phyloP scores from a whole-genome alignment of 2,888 invertebrate genomes.

The Erebia epiphron region DNA sequence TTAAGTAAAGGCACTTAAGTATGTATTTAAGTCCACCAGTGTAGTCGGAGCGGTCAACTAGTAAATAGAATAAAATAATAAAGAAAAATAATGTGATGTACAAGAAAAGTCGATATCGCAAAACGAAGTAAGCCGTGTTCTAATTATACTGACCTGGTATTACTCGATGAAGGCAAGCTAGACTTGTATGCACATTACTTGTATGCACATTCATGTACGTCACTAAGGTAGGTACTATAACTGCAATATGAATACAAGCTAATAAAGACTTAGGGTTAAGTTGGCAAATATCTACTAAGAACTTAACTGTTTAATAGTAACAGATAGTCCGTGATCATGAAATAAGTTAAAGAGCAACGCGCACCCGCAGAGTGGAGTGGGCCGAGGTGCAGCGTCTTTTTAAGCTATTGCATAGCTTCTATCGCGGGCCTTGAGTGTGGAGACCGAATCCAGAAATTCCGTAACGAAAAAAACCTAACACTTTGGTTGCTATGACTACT shows the following conservation, averaged over 20 bases:
- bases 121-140: constrained; percentile 22
- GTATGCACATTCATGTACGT: background rate
- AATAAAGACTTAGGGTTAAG: background rate
- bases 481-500: no score
- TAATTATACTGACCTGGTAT: constrained; percentile 29
- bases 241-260: background rate
- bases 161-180: constrained; percentile 31
- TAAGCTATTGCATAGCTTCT: no score
- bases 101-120: background rate
- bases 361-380: background rate
- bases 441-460: no score
- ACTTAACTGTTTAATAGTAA: background rate
- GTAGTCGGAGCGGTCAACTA: no score
- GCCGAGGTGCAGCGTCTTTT: no score
- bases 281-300: background rate
- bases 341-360: background rate
- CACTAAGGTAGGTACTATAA: background rate
- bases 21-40: no score
- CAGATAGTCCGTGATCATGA: background rate
- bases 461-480: no score
- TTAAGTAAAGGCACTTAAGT: no score
- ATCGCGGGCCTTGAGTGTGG: no score
- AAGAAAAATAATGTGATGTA: no score
- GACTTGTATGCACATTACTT: constrained; percentile 21
- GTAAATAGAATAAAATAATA: no score